Conservation (phyloP, 2,797 vertebrate genomes). For the Lepus oiostolus region DNA sequence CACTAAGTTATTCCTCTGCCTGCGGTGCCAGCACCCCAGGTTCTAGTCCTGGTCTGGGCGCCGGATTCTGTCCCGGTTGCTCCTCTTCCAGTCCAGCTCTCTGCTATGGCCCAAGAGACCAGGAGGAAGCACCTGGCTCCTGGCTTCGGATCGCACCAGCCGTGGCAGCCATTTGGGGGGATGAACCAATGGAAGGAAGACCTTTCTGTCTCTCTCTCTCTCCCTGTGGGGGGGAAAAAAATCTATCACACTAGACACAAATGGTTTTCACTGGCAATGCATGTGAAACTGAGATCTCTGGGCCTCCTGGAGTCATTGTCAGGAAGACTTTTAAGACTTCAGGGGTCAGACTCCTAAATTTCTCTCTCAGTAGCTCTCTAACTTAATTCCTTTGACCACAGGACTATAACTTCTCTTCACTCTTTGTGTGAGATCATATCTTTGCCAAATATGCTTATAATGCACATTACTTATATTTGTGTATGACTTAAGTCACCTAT, state of each 20-base stretch:
- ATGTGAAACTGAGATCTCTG: background rate
- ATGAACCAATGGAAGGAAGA: no score
- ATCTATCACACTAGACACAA: background rate
- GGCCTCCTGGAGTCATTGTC: background rate
- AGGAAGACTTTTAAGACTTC: background rate
- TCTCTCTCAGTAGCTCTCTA: background rate
- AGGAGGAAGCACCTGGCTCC: no score
- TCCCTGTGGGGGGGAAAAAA: no score
- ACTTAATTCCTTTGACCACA: background rate
- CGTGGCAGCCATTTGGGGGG: no score
- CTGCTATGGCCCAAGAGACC: no score
- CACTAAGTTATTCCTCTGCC: no score
- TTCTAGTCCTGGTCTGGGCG: no score
- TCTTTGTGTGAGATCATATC: background rate
- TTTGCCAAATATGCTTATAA: conserved; percentile 12
- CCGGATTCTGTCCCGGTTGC: no score
- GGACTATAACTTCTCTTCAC: background rate
- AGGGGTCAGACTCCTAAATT: background rate
- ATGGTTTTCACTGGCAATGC: background rate
- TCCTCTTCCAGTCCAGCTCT: no score
- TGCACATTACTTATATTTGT: background rate
- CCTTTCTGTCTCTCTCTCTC: no score
- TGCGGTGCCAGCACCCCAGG: no score
- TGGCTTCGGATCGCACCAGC: no score
- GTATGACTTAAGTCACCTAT: background rate